These are phyloP conservation scores for Actinia tenebrosa DNA, from an alignment of 64 coral and sea anemone genomes.

Conservation along the genomic window DNA sequence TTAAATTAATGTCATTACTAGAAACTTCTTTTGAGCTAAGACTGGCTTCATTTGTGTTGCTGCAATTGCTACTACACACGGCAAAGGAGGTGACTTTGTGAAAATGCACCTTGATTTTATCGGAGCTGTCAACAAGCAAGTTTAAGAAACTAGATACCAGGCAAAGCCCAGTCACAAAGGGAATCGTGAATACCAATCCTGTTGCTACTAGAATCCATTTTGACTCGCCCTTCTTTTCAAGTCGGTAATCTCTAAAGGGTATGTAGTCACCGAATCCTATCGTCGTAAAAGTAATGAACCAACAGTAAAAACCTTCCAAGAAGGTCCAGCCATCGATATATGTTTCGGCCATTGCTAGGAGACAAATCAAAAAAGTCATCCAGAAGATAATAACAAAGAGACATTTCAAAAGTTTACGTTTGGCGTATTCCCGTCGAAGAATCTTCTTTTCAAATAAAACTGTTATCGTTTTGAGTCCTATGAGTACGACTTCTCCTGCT, in stretches of 20 bases:
- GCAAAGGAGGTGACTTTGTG: neutral
- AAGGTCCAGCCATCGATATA: conserved; percentile 18
- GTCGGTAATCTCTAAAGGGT: neutral
- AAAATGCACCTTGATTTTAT: neutral
- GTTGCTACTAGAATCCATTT: neutral
- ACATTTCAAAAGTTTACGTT: neutral
- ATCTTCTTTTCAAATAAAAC: conserved; percentile 1
- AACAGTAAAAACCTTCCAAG: neutral
- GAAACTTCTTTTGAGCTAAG: neutral
- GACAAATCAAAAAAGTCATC: neutral
- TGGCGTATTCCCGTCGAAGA: neutral
- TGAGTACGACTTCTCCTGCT: conserved; percentile 19
- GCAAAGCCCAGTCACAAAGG: neutral
- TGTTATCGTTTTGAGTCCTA: neutral
- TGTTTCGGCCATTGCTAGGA: neutral
- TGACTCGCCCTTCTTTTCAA: neutral
- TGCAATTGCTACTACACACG: neutral
- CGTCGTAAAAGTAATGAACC: conserved; percentile 13
- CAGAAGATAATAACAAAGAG: neutral
- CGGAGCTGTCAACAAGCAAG: neutral
- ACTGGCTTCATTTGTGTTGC: neutral
- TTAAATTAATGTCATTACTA: neutral
- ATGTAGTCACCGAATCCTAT: conserved; percentile 24
- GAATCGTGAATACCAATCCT: neutral
- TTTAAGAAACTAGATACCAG: neutral